Evolutionary conservation across 2,797 vertebrate species (phyloP).

Genomic region (Urocyon cinereoargenteus): DNA sequence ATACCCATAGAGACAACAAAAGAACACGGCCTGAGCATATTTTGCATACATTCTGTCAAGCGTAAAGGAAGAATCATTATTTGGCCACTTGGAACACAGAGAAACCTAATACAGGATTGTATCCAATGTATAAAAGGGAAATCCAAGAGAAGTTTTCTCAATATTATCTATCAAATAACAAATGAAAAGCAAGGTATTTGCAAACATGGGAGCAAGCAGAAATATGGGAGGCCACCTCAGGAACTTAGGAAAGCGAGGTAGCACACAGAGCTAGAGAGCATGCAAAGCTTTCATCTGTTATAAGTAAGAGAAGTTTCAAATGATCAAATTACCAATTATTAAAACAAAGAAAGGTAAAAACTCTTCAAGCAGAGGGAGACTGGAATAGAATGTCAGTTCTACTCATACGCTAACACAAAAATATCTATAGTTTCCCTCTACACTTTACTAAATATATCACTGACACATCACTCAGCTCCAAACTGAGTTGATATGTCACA

Average conservation of each 20-base stretch:
- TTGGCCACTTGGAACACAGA: not conserved
- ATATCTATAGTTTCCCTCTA: not conserved
- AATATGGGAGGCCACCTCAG: not conserved
- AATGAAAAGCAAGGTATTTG: not conserved
- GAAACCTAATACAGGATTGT: not conserved
- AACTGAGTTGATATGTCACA: not conserved
- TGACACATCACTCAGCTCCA: not conserved
- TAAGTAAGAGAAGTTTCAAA: not conserved
- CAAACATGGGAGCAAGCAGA: not conserved
- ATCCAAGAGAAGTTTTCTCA: not conserved
- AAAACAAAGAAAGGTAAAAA: constrained; percentile 5
- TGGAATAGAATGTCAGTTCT: not conserved
- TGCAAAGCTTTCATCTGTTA: not conserved
- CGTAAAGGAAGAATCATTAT: constrained; percentile 14
- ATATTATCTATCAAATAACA: not conserved
- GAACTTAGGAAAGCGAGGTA: not conserved
- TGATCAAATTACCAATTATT: not conserved
- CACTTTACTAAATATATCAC: not conserved
- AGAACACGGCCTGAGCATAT: not conserved
- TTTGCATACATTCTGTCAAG: constrained; percentile 4
- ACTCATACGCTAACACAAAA: not conserved
- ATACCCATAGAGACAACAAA: not conserved
- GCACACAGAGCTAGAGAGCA: not conserved
- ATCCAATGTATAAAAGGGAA: not conserved
- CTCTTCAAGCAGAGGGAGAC: not conserved